phyloP scores from a whole-genome alignment of 2,888 invertebrate species.

The Drosophila atripex region DNA sequence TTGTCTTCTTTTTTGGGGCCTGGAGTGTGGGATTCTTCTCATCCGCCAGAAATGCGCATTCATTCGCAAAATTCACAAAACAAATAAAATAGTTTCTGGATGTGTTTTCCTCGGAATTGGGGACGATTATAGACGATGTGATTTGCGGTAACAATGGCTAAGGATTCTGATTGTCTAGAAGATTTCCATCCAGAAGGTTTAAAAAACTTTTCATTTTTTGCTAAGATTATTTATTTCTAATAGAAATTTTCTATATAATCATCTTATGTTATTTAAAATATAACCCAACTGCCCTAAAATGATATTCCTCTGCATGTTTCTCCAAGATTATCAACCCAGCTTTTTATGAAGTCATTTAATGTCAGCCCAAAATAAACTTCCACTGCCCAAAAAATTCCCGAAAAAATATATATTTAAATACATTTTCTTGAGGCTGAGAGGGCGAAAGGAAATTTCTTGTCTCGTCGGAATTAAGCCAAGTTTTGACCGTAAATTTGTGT shows the following conservation, averaged over 20 bases:
- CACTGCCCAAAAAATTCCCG: background rate
- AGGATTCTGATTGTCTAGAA: background rate
- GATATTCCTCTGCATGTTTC: background rate
- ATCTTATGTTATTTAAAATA: background rate
- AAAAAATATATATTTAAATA: conserved; percentile 5
- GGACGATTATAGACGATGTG: conserved; percentile 28
- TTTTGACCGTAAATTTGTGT: conserved; percentile 30
- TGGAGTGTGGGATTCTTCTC: conserved; percentile 11
- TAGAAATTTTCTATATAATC: too few relatives aligned
- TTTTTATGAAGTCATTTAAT: background rate
- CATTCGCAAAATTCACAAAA: conserved; percentile 75
- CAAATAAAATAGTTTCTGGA: conserved; percentile 69
- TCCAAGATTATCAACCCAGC: conserved; percentile 6
- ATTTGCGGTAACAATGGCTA: conserved; percentile 14
- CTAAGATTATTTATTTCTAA: too few relatives aligned
- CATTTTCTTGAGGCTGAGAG: conserved; percentile 1
- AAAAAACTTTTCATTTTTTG: background rate
- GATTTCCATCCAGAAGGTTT: conserved; percentile 9
- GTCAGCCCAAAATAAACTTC: conserved; percentile 10
- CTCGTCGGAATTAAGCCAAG: conserved; percentile 33
- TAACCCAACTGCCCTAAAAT: background rate
- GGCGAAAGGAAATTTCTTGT: conserved; percentile 16
- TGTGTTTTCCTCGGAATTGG: conserved; percentile 10
- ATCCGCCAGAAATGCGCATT: conserved; percentile 52
- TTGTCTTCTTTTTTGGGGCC: conserved; percentile 6